Conservation (phyloP, 1,140 invertebrate genomes). For the Leptestheria dahalacensis region DNA sequence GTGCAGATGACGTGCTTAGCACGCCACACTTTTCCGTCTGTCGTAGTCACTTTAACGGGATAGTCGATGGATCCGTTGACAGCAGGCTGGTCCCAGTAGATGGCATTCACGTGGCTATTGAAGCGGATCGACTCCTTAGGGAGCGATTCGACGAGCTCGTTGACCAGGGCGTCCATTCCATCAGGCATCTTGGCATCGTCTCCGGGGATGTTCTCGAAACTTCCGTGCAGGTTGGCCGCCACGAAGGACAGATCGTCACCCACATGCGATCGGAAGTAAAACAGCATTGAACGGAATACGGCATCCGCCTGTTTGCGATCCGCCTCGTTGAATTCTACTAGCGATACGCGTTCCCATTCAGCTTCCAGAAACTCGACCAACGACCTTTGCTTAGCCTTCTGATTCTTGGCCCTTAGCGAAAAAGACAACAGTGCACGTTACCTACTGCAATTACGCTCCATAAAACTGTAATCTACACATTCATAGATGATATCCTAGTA, state of each 20-base stretch:
- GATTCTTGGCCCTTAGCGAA: not conserved
- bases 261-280: conserved; percentile 32
- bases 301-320: conserved; percentile 30
- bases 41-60: conserved; percentile 27
- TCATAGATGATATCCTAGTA: too few relatives aligned
- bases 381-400: not conserved
- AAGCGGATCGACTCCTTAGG: conserved; percentile 7
- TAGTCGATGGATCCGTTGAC: not conserved
- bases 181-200: conserved; percentile 41
- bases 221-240: conserved; percentile 47
- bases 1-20: conserved; percentile 70
- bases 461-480: too few relatives aligned
- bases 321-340: not conserved
- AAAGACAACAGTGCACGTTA: not conserved
- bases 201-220: conserved; percentile 45
- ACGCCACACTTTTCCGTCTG: conserved; percentile 49
- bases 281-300: conserved; percentile 46
- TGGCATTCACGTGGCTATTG: conserved; percentile 9
- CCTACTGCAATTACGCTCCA: too few relatives aligned
- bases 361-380: conserved; percentile 8
- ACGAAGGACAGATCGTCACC: conserved; percentile 46
- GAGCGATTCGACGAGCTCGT: conserved; percentile 6
- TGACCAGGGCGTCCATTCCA: conserved; percentile 8
- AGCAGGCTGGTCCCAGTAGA: conserved; percentile 7
- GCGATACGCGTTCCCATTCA: not conserved